A percentile compares a stretch with the other conserved stretches of the same genome.
These are phyloP conservation scores for Hyperoodon ampullatus DNA, from an alignment of 2,113 vertebrate species.

Conservation along the genomic window DNA sequence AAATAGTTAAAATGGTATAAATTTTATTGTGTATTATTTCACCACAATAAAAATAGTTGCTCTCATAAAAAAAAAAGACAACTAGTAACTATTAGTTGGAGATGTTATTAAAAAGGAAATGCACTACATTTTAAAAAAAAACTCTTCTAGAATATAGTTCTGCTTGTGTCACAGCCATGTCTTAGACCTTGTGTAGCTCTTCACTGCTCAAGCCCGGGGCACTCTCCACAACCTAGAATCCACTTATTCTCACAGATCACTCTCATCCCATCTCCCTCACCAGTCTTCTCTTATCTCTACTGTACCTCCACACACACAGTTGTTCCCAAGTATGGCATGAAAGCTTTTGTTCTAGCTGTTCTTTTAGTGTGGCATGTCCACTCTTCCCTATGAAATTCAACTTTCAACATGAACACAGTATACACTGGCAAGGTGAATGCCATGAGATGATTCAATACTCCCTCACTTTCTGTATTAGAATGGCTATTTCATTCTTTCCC, in stretches of 20 bases:
- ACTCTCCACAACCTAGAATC: not conserved
- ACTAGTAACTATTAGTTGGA: not conserved
- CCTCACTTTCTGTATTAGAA: not conserved
- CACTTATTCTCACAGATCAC: not conserved
- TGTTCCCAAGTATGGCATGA: not conserved
- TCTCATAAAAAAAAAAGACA: not conserved
- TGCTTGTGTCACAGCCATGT: accelerated
- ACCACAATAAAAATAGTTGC: not conserved
- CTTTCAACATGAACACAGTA: not conserved
- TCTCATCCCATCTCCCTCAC: not conserved
- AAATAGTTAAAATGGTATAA: not conserved
- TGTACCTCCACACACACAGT: not conserved
- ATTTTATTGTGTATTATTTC: not conserved
- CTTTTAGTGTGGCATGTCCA: not conserved
- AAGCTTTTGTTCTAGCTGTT: not conserved
- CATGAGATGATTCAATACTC: not conserved
- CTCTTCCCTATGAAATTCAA: not conserved
- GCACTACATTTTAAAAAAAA: not conserved
- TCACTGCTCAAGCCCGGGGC: not conserved
- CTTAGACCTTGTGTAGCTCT: not conserved
- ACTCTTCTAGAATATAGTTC: not conserved
- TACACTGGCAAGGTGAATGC: not conserved
- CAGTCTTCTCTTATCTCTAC: not conserved
- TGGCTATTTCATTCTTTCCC: not conserved
- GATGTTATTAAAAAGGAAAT: slow-evolving; percentile 8